Base-by-base conservation (phyloP, 2,888 invertebrate genomes). In the Watsonalla binaria region DNA sequence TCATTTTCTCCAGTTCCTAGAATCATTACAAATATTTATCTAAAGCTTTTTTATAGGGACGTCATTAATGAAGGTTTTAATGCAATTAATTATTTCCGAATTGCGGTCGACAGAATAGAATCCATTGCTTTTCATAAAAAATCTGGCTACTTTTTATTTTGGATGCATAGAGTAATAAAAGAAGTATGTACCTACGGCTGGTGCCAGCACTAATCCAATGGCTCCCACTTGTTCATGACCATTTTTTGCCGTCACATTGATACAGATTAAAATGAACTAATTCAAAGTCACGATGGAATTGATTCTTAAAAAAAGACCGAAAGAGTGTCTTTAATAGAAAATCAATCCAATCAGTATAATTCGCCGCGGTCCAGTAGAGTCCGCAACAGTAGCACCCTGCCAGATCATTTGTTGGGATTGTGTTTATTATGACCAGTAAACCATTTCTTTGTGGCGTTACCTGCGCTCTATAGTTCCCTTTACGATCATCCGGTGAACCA, bases 291-390 rank as follows among this genome's bases (percentile, higher is more conserved):
- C 79, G 80, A 76, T 80, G 75, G 74, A 80, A 76, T 82, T 74
- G 78, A 75, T 74, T 76, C 65, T 65, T 68, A 62, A 74, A 83
- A 82, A 76, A 76, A 75, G 65, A 62, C 60, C 62, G 66, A 70
- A 74, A 73, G 67, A 73, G 69, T 71, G 72, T 76, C 67, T 78
- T 70, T 82, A 82, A 85, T 82, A 80, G 83, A 83, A 85, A 86
- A 82, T 84, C 83, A 87, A 84, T 85, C 81, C 86, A 83, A 87
- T 88, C 87, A 83, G 66, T 74, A 54, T 59, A 65, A 86, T 88
- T 84, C 63, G 89, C 71, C 66, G 78, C 79, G 87, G 75, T 75
- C 67, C 73, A 64, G 74, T 74, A 78, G 76, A 75, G 76, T 74
- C 68, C 68, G 72, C 79, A 75, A 71, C 72, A 70, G 75, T 74